Evolutionary conservation across 2,888 invertebrate genomes (phyloP).

Genomic region (Drosophila recens): DNA sequence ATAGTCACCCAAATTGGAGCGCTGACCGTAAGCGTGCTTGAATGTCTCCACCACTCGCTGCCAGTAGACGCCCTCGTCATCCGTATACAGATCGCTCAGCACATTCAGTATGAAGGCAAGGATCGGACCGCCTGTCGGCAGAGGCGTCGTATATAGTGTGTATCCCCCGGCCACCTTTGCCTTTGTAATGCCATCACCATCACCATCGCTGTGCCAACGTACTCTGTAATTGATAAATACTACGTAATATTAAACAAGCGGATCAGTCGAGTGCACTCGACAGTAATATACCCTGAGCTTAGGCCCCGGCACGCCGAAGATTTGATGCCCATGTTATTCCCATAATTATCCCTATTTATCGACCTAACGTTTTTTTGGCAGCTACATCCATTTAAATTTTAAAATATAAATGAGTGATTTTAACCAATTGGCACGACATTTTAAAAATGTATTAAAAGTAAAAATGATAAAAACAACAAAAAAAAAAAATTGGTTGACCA

Average conservation of each 20-base stretch:
- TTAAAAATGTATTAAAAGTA: too few relatives aligned
- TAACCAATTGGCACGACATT: too few relatives aligned
- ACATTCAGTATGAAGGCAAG: slow-evolving; percentile 93
- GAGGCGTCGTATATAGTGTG: slow-evolving; percentile 91
- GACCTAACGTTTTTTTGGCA: too few relatives aligned
- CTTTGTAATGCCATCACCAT: slow-evolving; percentile 49
- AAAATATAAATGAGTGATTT: too few relatives aligned
- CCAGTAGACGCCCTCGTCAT: slow-evolving; percentile 85
- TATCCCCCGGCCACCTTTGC: slow-evolving; percentile 88
- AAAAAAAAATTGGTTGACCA: too few relatives aligned
- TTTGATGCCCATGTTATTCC: too few relatives aligned
- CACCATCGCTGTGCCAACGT: slow-evolving; percentile 88
- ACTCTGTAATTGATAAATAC: slow-evolving; percentile 63
- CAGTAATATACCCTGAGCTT: too few relatives aligned
- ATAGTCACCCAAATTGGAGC: slow-evolving; percentile 93
- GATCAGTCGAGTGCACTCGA: too few relatives aligned
- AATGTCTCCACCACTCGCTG: slow-evolving; percentile 95
- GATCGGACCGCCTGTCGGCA: slow-evolving; percentile 94
- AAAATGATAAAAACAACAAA: too few relatives aligned
- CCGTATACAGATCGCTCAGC: slow-evolving; percentile 86
- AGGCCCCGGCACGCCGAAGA: too few relatives aligned
- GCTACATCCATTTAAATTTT: too few relatives aligned
- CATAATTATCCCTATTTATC: too few relatives aligned
- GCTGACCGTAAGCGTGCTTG: slow-evolving; percentile 95
- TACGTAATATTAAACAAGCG: neutral